phyloP scores from a whole-genome alignment of 2,113 vertebrate genomes.

The Jacana jacana region DNA sequence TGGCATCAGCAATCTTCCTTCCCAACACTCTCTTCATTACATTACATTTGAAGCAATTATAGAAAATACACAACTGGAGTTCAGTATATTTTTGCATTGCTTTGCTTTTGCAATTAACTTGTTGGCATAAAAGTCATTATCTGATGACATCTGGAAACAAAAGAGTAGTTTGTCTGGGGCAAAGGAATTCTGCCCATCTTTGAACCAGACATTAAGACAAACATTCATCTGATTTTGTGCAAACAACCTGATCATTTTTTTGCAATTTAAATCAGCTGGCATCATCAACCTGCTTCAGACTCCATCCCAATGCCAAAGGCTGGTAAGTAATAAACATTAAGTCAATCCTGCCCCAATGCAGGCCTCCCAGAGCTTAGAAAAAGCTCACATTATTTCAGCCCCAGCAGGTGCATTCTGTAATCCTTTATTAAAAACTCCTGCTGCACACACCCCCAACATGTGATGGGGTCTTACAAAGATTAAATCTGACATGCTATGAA shows the following conservation, averaged over 20 bases:
- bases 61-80: constrained; percentile 12
- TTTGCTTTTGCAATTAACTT: constrained; percentile 78
- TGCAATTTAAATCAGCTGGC: constrained; percentile 54
- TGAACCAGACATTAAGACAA: constrained; percentile 64
- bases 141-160: constrained; percentile 57
- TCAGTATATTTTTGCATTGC: constrained; percentile 51
- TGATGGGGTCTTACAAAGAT: constrained; percentile 60
- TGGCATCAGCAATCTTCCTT: neutral
- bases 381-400: constrained; percentile 49
- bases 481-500: constrained; percentile 61
- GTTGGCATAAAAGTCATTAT: constrained; percentile 69
- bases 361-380: constrained; percentile 36
- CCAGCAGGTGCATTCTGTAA: constrained; percentile 66
- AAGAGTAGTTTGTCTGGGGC: constrained; percentile 20
- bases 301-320: neutral
- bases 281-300: constrained; percentile 1
- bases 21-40: constrained; percentile 24
- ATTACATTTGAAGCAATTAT: constrained; percentile 58
- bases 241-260: constrained; percentile 43
- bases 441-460: constrained; percentile 1
- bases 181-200: constrained; percentile 41
- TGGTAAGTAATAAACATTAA: constrained; percentile 63
- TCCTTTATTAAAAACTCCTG: constrained; percentile 72
- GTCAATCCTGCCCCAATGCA: constrained; percentile 44
- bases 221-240: constrained; percentile 37